Evolutionary conservation across 2,113 vertebrate genomes (phyloP), one percentile per base, ranked within the genome.

Genomic region (Trogon melanurus): DNA sequence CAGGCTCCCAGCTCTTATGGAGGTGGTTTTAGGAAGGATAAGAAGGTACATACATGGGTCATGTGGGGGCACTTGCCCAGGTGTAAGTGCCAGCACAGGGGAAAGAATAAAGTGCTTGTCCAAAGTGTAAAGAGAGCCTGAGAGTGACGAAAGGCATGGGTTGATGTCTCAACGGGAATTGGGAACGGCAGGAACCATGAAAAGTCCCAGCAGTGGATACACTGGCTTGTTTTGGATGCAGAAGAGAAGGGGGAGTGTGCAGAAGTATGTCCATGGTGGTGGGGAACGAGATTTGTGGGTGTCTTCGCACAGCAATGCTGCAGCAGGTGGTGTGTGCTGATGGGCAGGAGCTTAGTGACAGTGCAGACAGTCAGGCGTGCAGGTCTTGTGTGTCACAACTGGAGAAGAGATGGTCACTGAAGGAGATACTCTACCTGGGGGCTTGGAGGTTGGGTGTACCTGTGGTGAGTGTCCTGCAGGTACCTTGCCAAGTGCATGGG

Each of bases 1-100:
- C 0, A 58, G 79, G 62, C 27, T 13, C 27, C 1, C 0, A 9
- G 65, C 79, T 95, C 22, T 32, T 44, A 14, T 1, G 1, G 62
- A 23, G 65, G 65, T 36, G 20, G 19, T 11, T 56, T 29, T 48
- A 41, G 61, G 53, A 62, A 32, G 65, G 76, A 25, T 10, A 61
- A 25, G 10, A 22, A 79, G 27, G 50, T n/a, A 9, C 13, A 5
- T 7, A 9, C 2, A 15, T 11, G 29, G 48, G 30, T 62, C 16
- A 11, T 38, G 11, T 25, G 11, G n/a, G 81, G n/a, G 9, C 27
- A 16, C 5, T 21, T 8, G 34, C 15, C 21, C 3, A 1, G 32
- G 26, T 1, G 2, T 16, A 23, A 34, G 48, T 26, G 9, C 15
- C 36, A 25, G 34, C 17, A 44, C 15, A 54, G 23, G 29, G 27